phyloP scores from a whole-genome alignment of 2,797 vertebrate genomes.

The Taenioides sp. region DNA sequence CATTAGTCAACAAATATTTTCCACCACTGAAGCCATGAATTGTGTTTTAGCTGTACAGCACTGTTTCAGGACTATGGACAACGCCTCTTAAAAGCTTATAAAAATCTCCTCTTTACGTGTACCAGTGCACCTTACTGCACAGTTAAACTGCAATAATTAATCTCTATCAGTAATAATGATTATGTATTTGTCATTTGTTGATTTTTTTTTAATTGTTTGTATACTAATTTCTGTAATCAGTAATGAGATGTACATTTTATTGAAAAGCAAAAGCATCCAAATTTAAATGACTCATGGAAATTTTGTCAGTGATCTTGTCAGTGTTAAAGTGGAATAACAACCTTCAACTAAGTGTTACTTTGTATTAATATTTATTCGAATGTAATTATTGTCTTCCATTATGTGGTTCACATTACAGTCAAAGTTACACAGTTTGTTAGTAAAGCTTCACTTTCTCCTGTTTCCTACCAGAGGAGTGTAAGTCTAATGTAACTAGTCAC shows the following conservation, averaged over 20 bases:
- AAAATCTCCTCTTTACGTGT: neutral
- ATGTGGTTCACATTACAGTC: too few species aligned
- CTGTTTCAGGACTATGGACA: constrained; percentile 61
- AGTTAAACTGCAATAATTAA: constrained; percentile 48
- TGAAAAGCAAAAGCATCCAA: constrained; percentile 1
- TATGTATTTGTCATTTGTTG: constrained; percentile 22
- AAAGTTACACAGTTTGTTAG: neutral
- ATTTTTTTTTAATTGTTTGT: neutral
- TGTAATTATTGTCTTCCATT: too few species aligned
- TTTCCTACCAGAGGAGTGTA: too few species aligned
- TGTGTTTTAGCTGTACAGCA: constrained; percentile 9
- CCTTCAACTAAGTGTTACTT: neutral
- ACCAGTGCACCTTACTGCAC: constrained; percentile 1
- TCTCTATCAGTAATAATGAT: constrained; percentile 35
- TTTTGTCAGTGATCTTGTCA: neutral
- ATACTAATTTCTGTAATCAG: constrained; percentile 18
- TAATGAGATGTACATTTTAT: constrained; percentile 22
- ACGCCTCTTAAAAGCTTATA: constrained; percentile 6
- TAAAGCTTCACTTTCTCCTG: too few species aligned
- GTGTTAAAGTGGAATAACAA: neutral
- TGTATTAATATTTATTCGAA: too few species aligned
- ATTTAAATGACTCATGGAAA: neutral
- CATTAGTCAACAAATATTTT: constrained; percentile 41
- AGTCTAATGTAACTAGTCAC: neutral
- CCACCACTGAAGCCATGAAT: constrained; percentile 27